Evolutionary conservation across 2,888 invertebrate genomes (phyloP), one percentile per base, ranked within the genome.

Genomic region (Coenonympha arcania): DNA sequence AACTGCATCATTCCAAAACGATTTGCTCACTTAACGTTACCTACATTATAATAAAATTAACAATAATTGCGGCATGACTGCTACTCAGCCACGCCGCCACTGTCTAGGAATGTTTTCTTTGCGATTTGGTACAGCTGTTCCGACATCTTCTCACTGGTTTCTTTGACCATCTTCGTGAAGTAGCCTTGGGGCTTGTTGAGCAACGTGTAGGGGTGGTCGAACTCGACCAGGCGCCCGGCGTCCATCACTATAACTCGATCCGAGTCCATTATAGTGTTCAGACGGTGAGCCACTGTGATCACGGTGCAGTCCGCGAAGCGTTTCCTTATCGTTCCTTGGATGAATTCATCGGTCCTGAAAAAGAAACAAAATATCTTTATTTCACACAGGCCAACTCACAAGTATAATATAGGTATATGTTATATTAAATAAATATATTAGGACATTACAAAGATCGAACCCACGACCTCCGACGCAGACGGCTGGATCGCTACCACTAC

Each of bases 241-340:
- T 95, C 93, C 90, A 97, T 92, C 1, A 96, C 95, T 69, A 96
- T 87, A 13, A 96, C 92, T 53, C 92, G 89, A 80, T 96, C 95
- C 0, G 94, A 95, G 76, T 97, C 96, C 92, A 97, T 96, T 56
- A 97, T 93, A 0, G 96, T 97, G 72, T 96, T 92, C 20, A 98
- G 87, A 33, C 97, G 89, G 79, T 97, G 96, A 3, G 96, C 96
- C 26, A 97, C 95, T 0, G 96, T 96, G 31, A 97, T 78, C 6
- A 97, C 95, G 0, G 96, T 95, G 74, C 95, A 96, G 15, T 91
- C 82, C 9, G 88, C 87, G 71, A 96, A 96, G 66, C 93, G 92
- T 31, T 87, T 87, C 48, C 95, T 87, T 49, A 96, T 95, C 0
- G 95, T 94, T 67, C 87, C 88, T 75, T 95, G 96, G 64, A 96